Evolutionary conservation across 2,113 vertebrate genomes (phyloP).

Genomic region (Noctilio leporinus): DNA sequence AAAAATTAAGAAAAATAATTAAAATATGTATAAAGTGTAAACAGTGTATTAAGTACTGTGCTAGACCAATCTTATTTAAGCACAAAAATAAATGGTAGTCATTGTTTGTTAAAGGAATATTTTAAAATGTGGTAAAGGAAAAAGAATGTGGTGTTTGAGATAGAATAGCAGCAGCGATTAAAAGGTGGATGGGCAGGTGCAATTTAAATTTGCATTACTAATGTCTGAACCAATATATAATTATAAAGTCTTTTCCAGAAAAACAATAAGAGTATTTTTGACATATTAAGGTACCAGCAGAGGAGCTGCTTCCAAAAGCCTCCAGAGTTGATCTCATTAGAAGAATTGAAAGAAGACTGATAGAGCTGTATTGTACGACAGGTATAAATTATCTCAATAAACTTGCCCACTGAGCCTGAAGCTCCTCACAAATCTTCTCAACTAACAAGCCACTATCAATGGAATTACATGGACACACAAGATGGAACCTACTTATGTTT

Average conservation of each 20-base stretch:
- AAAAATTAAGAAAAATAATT: too few relatives aligned
- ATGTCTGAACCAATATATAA: neutral
- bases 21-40: neutral
- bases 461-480: neutral
- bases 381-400: neutral
- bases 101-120: neutral
- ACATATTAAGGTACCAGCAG: neutral
- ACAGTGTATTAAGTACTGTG: neutral
- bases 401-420: neutral
- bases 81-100: neutral
- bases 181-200: fast-evolving
- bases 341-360: neutral
- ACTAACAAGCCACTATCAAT: neutral
- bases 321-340: neutral
- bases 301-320: neutral
- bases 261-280: neutral
- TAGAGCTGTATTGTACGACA: neutral
- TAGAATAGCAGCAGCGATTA: neutral
- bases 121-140: neutral
- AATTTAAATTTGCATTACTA: neutral
- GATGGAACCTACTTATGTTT: neutral
- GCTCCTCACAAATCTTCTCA: neutral
- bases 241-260: neutral
- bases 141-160: neutral
- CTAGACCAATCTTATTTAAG: neutral